Conservation (phyloP, 2,113 vertebrate species). For the Megatriorchis doriae region DNA sequence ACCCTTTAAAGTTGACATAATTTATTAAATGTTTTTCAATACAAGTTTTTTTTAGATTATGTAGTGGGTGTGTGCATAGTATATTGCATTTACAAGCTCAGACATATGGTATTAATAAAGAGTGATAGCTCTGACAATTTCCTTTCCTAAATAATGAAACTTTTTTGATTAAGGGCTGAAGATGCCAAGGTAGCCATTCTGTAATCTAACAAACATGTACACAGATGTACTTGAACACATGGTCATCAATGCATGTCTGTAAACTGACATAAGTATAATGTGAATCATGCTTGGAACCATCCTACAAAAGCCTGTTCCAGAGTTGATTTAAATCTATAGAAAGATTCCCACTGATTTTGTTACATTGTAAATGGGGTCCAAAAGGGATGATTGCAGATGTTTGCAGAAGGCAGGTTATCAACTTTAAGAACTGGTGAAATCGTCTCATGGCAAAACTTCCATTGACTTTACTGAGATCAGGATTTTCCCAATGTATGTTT, state of each 20-base stretch:
- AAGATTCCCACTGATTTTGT: background rate
- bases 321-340: background rate
- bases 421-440: background rate
- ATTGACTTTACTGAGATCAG: background rate
- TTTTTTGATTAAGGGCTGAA: background rate
- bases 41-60: background rate
- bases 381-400: background rate
- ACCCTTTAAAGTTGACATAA: background rate
- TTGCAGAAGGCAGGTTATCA: background rate
- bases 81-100: background rate
- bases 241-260: background rate
- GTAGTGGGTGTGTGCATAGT: background rate
- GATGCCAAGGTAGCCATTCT: background rate
- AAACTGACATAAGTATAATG: background rate
- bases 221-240: background rate
- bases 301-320: background rate
- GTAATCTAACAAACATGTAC: background rate
- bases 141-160: background rate
- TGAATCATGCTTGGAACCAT: slow-evolving; percentile 30
- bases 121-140: background rate
- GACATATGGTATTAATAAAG: background rate
- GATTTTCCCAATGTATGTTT: background rate
- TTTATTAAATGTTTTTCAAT: background rate
- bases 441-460: background rate
- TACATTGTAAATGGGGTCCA: background rate